A percentile compares a stretch with the other conserved stretches of the same genome.
These are phyloP conservation scores for Myotis myotis DNA, from an alignment of 2,797 vertebrate genomes.

Conservation along the genomic window DNA sequence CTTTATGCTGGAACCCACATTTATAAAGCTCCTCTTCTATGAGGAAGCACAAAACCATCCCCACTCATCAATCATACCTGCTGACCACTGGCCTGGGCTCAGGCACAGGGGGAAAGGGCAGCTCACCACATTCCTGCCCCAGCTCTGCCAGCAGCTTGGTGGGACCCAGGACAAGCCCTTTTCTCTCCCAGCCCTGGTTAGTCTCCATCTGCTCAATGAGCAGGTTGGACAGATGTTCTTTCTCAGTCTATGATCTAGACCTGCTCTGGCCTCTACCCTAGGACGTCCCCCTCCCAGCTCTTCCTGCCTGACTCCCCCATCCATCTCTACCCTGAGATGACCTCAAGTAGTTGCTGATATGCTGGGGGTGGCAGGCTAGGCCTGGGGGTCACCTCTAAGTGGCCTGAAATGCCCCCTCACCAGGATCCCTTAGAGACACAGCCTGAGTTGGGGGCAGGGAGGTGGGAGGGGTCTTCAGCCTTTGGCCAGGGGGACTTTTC, in stretches of 20 bases:
- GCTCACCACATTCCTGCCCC: neutral
- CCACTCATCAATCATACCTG: neutral
- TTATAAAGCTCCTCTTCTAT: neutral
- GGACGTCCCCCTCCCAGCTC: neutral
- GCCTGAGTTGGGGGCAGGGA: neutral
- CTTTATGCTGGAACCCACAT: constrained; percentile 3
- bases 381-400: neutral
- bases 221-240: neutral
- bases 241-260: neutral
- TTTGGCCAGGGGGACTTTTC: constrained; percentile 28
- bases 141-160: neutral
- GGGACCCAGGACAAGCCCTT: neutral
- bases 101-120: neutral
- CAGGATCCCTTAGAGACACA: neutral
- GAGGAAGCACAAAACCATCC: neutral
- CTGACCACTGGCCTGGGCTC: neutral
- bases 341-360: neutral
- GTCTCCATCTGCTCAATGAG: neutral
- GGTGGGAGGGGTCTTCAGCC: neutral
- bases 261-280: neutral
- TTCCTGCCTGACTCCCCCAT: neutral
- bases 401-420: neutral
- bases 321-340: neutral
- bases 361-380: neutral
- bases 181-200: neutral